Conservation (phyloP, 2,113 vertebrate genomes). For the Lycaon pictus region DNA sequence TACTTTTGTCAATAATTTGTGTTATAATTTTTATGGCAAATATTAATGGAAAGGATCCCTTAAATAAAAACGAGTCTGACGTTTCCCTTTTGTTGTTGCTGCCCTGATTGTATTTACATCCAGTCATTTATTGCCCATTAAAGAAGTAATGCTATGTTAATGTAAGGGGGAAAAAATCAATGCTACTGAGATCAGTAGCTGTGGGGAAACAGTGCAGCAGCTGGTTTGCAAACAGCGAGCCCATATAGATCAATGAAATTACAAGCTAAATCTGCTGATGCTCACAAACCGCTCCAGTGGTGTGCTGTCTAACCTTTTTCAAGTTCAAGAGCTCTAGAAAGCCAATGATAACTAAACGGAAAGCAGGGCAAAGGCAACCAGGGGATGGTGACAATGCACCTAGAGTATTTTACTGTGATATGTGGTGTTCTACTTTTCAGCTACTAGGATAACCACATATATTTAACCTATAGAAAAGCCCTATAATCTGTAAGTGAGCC, state of each 20-base stretch:
- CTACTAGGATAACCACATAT: constrained; percentile 73
- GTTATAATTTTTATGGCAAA: constrained; percentile 87
- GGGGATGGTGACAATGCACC: constrained; percentile 60
- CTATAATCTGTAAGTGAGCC: constrained; percentile 80
- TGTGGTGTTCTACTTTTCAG: constrained; percentile 79
- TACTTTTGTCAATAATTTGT: constrained; percentile 87
- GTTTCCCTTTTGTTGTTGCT: constrained; percentile 85
- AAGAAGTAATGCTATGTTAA: constrained; percentile 95
- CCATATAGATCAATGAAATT: constrained; percentile 94
- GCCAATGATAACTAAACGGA: constrained; percentile 85
- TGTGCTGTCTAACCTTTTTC: constrained; percentile 92
- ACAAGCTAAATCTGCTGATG: constrained; percentile 94
- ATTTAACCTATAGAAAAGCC: constrained; percentile 80
- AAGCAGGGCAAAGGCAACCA: constrained; percentile 76
- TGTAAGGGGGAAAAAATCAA: constrained; percentile 92
- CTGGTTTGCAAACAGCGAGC: constrained; percentile 93
- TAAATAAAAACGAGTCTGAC: constrained; percentile 85
- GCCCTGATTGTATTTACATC: constrained; percentile 92
- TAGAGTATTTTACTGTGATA: constrained; percentile 79
- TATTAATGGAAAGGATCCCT: constrained; percentile 86
- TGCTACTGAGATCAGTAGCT: constrained; percentile 94
- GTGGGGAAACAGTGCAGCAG: constrained; percentile 92
- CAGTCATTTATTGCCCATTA: constrained; percentile 94
- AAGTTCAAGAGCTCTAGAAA: constrained; percentile 92
- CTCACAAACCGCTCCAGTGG: constrained; percentile 90